Percentiles rank a stretch among this genome's conserved stretches.
phyloP scores from a whole-genome alignment of 2,113 vertebrate species.

The Myotis brandtii region DNA sequence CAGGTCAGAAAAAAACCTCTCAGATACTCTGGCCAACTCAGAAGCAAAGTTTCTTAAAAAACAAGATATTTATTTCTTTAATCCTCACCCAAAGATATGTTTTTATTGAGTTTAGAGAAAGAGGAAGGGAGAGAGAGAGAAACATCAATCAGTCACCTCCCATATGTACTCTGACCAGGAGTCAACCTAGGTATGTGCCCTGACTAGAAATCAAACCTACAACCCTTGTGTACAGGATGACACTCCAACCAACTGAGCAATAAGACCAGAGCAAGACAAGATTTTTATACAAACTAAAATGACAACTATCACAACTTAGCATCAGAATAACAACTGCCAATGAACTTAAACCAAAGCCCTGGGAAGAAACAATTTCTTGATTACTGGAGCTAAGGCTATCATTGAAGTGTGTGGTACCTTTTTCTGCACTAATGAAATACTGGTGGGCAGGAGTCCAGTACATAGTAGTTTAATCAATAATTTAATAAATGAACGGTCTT shows the following conservation, averaged over 20 bases:
- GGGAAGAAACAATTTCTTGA: background rate
- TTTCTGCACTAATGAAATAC: background rate
- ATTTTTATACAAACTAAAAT: background rate
- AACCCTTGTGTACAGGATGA: background rate
- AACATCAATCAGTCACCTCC: background rate
- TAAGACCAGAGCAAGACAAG: background rate
- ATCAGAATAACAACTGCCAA: background rate
- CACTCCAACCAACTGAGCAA: background rate
- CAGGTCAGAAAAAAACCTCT: slow-evolving; percentile 28
- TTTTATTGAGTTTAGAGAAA: background rate
- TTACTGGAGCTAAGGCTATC: background rate
- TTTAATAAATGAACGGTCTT: background rate
- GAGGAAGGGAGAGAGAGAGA: background rate
- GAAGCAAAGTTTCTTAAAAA: slow-evolving; percentile 21
- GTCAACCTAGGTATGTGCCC: background rate
- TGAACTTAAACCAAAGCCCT: background rate
- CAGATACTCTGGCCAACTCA: background rate
- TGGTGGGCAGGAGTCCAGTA: background rate
- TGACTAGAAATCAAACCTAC: background rate
- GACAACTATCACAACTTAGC: background rate
- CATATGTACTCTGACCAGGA: too few relatives aligned
- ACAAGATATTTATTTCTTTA: background rate
- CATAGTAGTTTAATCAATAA: background rate
- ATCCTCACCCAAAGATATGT: background rate
- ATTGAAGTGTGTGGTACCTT: background rate